Conservation (phyloP, 2,113 vertebrate genomes). For the Apeltes quadracus region DNA sequence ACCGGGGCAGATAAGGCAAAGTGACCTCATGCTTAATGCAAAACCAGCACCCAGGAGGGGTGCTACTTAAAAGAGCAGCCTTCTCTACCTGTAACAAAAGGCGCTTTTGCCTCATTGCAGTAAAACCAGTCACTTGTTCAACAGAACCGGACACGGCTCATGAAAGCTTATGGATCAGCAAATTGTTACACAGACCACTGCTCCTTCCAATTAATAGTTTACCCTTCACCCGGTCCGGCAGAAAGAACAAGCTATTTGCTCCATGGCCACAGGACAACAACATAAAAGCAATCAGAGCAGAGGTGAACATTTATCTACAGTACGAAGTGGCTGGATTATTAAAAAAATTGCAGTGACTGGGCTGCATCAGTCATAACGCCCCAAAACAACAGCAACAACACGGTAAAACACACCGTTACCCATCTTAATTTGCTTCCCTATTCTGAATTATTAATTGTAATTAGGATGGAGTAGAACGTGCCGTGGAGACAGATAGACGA, state of each 20-base stretch:
- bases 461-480: conserved; percentile 95
- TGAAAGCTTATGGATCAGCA: conserved; percentile 80
- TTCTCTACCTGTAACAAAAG: conserved; percentile 49
- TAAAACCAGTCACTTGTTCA: conserved; percentile 75
- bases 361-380: conserved; percentile 35
- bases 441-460: conserved; percentile 99
- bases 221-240: conserved; percentile 66
- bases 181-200: conserved; percentile 79
- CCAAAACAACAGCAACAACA: conserved; percentile 82
- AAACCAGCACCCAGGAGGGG: conserved; percentile 44
- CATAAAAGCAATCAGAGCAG: conserved; percentile 58
- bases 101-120: conserved; percentile 57
- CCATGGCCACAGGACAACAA: conserved; percentile 59
- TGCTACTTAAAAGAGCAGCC: conserved; percentile 28
- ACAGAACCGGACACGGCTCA: conserved; percentile 70
- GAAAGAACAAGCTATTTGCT: conserved; percentile 72
- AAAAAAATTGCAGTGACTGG: conserved; percentile 54
- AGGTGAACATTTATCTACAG: conserved; percentile 50
- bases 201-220: conserved; percentile 81
- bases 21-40: conserved; percentile 36
- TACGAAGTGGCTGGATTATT: conserved; percentile 32
- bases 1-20: conserved; percentile 39
- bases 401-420: conserved; percentile 84
- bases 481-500: conserved; percentile 82
- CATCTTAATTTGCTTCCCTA: conserved; percentile 96